Conservation (phyloP, 2,797 vertebrate species). For the Rhynchotus rufescens region DNA sequence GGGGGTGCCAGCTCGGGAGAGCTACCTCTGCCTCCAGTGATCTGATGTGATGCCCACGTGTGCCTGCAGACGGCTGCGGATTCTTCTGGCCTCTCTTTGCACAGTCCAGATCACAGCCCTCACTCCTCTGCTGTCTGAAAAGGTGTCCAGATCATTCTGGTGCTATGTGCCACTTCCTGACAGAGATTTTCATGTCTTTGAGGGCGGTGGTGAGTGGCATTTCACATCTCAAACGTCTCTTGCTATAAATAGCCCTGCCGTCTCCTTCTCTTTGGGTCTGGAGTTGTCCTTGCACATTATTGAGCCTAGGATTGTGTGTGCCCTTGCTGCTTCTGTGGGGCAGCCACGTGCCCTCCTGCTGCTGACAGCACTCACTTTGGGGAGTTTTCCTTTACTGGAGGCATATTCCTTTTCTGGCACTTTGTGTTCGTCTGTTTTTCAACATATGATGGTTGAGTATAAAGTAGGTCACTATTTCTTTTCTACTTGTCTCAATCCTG, state of each 20-base stretch:
- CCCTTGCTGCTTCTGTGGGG: not conserved
- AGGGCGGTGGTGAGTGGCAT: not conserved
- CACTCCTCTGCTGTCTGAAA: not conserved
- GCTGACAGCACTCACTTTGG: not conserved
- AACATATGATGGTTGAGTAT: not conserved
- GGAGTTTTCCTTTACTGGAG: constrained; percentile 20
- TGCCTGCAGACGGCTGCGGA: not conserved
- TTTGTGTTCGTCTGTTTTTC: not conserved
- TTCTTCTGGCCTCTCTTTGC: not conserved
- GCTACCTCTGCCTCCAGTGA: not conserved
- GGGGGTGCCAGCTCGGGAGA: not conserved
- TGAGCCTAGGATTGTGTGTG: not conserved
- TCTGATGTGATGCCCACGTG: not conserved
- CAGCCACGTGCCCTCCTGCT: not conserved
- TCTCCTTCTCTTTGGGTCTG: not conserved
- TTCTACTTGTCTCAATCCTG: not conserved
- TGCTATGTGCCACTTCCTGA: not conserved
- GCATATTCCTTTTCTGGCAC: not conserved
- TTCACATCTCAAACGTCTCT: not conserved
- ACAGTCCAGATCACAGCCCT: not conserved
- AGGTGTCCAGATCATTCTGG: accelerated
- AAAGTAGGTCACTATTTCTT: constrained; percentile 59
- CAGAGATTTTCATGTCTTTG: not conserved
- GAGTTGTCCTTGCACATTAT: not conserved
- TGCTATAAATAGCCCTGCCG: not conserved